phyloP scores from a whole-genome alignment of 2,113 vertebrate species.

The Empidonax alnorum region DNA sequence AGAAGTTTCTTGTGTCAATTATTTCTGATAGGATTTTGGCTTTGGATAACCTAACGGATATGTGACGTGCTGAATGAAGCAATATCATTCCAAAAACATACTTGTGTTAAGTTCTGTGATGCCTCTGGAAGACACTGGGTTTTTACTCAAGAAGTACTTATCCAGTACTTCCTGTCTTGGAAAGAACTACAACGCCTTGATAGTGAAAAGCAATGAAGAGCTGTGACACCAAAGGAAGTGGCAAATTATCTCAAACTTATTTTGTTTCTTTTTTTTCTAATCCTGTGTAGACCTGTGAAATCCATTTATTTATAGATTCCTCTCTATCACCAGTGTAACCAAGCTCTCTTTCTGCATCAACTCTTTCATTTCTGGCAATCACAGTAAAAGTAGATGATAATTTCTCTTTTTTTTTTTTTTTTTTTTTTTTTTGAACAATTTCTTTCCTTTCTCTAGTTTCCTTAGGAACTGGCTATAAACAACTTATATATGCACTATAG shows the following conservation, averaged over 20 bases:
- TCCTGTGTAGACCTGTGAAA: constrained; percentile 24
- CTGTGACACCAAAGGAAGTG: background rate
- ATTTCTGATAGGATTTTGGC: background rate
- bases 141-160: background rate
- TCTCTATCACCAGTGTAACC: background rate
- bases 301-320: constrained; percentile 25
- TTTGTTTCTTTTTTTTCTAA: background rate
- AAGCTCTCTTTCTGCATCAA: background rate
- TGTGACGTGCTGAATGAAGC: background rate
- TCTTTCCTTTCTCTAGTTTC: constrained; percentile 5
- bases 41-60: background rate
- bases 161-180: background rate
- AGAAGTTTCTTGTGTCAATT: background rate
- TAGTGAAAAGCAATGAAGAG: background rate
- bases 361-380: background rate
- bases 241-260: background rate
- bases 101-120: background rate
- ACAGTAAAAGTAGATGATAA: background rate
- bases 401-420: background rate
- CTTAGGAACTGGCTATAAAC: constrained; percentile 13
- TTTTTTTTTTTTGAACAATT: background rate
- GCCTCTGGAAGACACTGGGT: background rate
- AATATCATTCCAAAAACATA: background rate
- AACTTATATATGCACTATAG: background rate
- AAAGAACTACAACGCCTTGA: background rate